Evolutionary conservation across 2,797 vertebrate species (phyloP).

Genomic region (Sebastes nivosus): DNA sequence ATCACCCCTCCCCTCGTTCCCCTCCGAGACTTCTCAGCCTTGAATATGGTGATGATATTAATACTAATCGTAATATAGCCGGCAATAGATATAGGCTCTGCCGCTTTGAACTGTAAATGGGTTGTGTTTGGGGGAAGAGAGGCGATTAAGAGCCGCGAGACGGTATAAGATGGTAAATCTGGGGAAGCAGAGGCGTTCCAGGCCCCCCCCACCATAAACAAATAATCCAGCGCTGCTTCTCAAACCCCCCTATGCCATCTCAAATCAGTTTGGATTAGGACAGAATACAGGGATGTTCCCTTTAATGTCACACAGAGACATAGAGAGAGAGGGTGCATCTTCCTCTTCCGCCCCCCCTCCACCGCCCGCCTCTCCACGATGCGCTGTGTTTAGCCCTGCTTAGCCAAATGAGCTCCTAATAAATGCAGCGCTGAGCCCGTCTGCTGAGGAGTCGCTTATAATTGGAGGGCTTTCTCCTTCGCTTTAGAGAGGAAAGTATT

Average conservation of each 20-base stretch:
- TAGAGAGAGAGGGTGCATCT: conserved; percentile 48
- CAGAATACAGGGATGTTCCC: conserved; percentile 79
- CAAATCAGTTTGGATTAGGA: conserved; percentile 85
- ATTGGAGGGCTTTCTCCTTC: conserved; percentile 81
- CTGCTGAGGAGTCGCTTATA: conserved; percentile 72
- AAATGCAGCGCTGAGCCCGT: conserved; percentile 79
- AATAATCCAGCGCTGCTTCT: conserved; percentile 79
- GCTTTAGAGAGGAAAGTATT: conserved; percentile 78
- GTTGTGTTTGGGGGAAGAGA: conserved; percentile 78
- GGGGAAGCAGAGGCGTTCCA: conserved; percentile 64
- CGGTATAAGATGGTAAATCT: conserved; percentile 80
- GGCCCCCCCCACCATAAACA: conserved; percentile 76
- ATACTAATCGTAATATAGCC: conserved; percentile 82
- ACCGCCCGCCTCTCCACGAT: conserved; percentile 29
- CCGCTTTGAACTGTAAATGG: conserved; percentile 85
- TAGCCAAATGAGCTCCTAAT: conserved; percentile 86
- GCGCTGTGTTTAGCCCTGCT: conserved; percentile 80
- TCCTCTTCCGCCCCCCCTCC: conserved; percentile 15
- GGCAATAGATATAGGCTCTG: conserved; percentile 72
- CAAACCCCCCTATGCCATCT: conserved; percentile 72
- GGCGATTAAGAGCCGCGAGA: conserved; percentile 77
- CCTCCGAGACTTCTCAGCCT: conserved; percentile 74
- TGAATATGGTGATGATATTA: conserved; percentile 82
- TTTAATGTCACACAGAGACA: conserved; percentile 78
- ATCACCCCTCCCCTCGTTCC: conserved; percentile 49